Evolutionary conservation across 2,888 invertebrate genomes (phyloP), one percentile per base, ranked within the genome.

Genomic region (Volucella inanis): DNA sequence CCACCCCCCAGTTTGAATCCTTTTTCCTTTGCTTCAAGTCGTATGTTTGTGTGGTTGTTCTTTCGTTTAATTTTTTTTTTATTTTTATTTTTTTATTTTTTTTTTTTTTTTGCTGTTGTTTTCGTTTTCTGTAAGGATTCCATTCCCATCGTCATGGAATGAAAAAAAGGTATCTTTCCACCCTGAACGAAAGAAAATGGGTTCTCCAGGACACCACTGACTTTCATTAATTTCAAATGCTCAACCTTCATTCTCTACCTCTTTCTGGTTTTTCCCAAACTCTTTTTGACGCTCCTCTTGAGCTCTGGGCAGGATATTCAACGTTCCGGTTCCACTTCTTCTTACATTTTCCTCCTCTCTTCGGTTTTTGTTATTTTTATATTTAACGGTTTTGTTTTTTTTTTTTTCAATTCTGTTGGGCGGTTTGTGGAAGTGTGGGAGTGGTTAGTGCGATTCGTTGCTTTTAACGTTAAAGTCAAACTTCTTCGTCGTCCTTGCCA

Each of bases 221-320:
- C 85, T 81, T 85, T 85, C 85, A 85, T 85, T 85, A 85, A 85
- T 85, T 81, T 85, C 85, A 77, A 85, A 85, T 81, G 76, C 68
- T 85, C 76, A 80, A 71, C 76, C 74, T 71, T 85, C 75, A 18
- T 71, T 18, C 50, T 50, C 14, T 14, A 18, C 38, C 49, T 11
- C 22, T 11, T n/a, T 10, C 57, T 12, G 12, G 9, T 8, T 14
- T 10, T 43, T 14, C 70, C 22, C n/a, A 41, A 70, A 68, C 52
- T 67, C 47, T 22, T 31, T 31, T 31, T 31, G 31, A 31, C 31
- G 14, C 61, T 55, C 41, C 41, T 54, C 54, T 57, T 49, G 50
- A 49, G 47, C 18, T 31, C 11, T 52, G 52, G 52, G 67, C 75
- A 84, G 76, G 85, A 81, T 85, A 85, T 81, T 80, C 81, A 80